A percentile compares a stretch with the other conserved stretches of the same genome.
Evolutionary conservation across 2,797 vertebrate genomes (phyloP).

Genomic region (Lophotriccus pileatus): DNA sequence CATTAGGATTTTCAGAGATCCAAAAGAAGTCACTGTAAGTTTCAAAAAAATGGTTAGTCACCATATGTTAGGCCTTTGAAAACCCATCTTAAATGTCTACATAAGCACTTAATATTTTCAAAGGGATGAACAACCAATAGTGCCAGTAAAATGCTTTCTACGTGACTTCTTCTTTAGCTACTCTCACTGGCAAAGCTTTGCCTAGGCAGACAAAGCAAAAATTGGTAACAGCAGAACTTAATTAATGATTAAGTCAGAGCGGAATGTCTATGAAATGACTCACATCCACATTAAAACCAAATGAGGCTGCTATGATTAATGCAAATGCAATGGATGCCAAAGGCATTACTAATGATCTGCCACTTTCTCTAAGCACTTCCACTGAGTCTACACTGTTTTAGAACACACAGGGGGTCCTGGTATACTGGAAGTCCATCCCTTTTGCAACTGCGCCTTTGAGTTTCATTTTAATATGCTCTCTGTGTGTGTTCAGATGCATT

Average conservation of each 20-base stretch:
- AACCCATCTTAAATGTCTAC: neutral
- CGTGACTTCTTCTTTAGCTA: neutral
- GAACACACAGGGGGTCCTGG: neutral
- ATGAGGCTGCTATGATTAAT: slow-evolving; percentile 64
- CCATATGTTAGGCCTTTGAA: neutral
- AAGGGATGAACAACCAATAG: neutral
- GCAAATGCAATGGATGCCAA: slow-evolving; percentile 56
- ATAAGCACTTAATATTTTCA: neutral
- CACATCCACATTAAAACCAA: slow-evolving; percentile 66
- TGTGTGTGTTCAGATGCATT: slow-evolving; percentile 23
- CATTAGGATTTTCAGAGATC: neutral
- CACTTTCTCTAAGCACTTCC: slow-evolving; percentile 32
- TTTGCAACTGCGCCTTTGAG: slow-evolving; percentile 15
- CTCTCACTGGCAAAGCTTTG: slow-evolving; percentile 19
- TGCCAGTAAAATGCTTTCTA: neutral
- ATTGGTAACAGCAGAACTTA: slow-evolving; percentile 57
- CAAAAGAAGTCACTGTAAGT: neutral
- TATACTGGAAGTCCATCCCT: neutral
- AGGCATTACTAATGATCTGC: slow-evolving; percentile 39
- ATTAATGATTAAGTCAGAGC: slow-evolving; percentile 8
- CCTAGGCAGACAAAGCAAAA: slow-evolving; percentile 62
- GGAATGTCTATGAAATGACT: slow-evolving; percentile 51
- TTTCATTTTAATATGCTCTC: slow-evolving; percentile 23
- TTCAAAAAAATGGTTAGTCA: neutral
- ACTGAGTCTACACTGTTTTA: neutral